A percentile compares a stretch with the other conserved stretches of the same genome.
phyloP scores from a whole-genome alignment of 53 echinoderm and acorn worm genomes.

The Holothuria leucospilota region DNA sequence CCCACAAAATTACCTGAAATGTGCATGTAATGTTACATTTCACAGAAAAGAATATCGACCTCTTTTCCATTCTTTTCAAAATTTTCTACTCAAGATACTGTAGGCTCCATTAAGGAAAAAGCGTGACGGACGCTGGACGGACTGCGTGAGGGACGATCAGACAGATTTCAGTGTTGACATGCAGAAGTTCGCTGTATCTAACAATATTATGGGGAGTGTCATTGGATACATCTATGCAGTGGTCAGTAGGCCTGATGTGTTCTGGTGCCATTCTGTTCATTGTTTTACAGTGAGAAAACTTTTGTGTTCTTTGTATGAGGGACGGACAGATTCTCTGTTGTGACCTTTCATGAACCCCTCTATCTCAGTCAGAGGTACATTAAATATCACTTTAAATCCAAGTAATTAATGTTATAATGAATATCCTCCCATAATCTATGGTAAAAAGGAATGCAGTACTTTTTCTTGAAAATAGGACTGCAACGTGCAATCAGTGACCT shows the following conservation, averaged over 20 bases:
- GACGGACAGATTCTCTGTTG: not conserved
- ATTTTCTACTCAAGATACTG: too few relatives aligned
- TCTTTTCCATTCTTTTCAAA: too few relatives aligned
- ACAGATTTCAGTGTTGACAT: not conserved
- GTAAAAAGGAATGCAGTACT: slow-evolving; percentile 1
- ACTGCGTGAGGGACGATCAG: slow-evolving; percentile 13
- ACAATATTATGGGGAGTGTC: not conserved
- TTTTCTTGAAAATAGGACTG: slow-evolving; percentile 1
- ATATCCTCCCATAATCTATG: not conserved
- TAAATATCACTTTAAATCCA: not conserved
- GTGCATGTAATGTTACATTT: too few relatives aligned
- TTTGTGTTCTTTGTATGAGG: slow-evolving; percentile 4
- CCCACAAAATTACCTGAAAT: too few relatives aligned
- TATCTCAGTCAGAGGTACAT: not conserved
- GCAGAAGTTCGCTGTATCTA: too few relatives aligned
- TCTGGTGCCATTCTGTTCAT: slow-evolving; percentile 11
- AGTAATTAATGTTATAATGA: not conserved
- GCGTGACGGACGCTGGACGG: not conserved
- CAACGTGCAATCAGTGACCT: not conserved
- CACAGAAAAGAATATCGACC: too few relatives aligned
- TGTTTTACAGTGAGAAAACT: slow-evolving; percentile 6
- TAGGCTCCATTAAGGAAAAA: too few relatives aligned
- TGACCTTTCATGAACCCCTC: not conserved
- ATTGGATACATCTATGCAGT: not conserved
- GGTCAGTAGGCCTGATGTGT: slow-evolving; percentile 4